Evolutionary conservation across 2,113 vertebrate species (phyloP).

Genomic region (Corapipo altera): DNA sequence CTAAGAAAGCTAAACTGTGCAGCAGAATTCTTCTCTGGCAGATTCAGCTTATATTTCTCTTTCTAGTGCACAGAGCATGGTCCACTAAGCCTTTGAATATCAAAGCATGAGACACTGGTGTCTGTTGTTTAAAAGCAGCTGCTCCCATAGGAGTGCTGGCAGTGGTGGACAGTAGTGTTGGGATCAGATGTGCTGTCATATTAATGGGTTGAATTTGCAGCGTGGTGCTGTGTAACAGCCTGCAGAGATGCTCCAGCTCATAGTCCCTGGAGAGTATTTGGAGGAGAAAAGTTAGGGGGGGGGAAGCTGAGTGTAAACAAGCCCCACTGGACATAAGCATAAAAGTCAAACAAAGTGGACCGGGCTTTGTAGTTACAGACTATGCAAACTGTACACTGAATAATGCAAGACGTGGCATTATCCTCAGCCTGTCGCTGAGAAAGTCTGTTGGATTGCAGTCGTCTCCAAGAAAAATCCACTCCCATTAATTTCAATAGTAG

Average conservation of each 20-base stretch:
- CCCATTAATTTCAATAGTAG: not conserved
- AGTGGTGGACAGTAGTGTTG: slow-evolving; percentile 21
- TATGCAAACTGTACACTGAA: slow-evolving; percentile 1
- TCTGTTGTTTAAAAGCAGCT: slow-evolving; percentile 56
- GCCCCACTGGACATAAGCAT: not conserved
- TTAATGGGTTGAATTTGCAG: slow-evolving; percentile 77
- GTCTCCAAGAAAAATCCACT: not conserved
- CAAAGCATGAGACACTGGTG: slow-evolving; percentile 23
- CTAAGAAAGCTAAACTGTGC: slow-evolving; percentile 31
- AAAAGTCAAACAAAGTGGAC: slow-evolving; percentile 11
- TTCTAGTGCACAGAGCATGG: slow-evolving; percentile 40
- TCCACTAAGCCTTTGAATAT: slow-evolving; percentile 63
- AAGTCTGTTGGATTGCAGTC: not conserved
- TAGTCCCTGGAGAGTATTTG: not conserved
- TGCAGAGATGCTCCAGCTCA: slow-evolving; percentile 37
- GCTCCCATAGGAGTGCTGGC: slow-evolving; percentile 56
- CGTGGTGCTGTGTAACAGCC: slow-evolving; percentile 42
- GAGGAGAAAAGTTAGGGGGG: not conserved
- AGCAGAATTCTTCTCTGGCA: slow-evolving; percentile 46
- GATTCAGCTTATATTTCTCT: slow-evolving; percentile 62
- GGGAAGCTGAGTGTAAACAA: slow-evolving; percentile 20
- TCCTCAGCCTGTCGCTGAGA: not conserved
- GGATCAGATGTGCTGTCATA: slow-evolving; percentile 71
- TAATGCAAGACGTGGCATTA: slow-evolving; percentile 13
- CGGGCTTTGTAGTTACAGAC: not conserved